Conservation (phyloP, 2,797 vertebrate genomes). For the Darevskia mixta region DNA sequence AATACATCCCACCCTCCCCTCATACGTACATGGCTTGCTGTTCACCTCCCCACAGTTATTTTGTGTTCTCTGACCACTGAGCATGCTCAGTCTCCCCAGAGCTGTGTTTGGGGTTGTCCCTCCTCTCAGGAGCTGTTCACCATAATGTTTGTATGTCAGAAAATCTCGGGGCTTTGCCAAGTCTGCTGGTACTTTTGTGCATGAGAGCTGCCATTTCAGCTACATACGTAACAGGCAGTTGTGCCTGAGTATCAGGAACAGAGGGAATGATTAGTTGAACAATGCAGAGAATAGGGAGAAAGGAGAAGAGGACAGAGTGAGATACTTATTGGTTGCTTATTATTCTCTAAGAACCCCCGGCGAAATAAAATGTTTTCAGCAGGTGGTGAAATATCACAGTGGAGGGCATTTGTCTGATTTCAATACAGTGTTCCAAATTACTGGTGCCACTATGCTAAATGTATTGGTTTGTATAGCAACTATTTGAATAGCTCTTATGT, state of each 20-base stretch:
- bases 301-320: not conserved
- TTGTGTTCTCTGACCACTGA: not conserved
- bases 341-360: not conserved
- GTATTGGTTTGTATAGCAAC: too few relatives aligned
- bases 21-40: not conserved
- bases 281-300: not conserved
- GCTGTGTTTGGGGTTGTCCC: not conserved
- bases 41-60: not conserved
- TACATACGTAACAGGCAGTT: not conserved
- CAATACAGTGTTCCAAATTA: too few relatives aligned
- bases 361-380: too few relatives aligned
- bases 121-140: not conserved
- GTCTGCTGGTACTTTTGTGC: not conserved
- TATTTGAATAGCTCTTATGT: not conserved
- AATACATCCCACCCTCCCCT: not conserved
- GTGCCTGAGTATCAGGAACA: too few relatives aligned
- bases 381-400: too few relatives aligned
- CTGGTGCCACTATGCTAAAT: too few relatives aligned
- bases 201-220: not conserved
- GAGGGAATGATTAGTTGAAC: not conserved
- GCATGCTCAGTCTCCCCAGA: not conserved
- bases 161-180: not conserved
- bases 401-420: too few relatives aligned
- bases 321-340: not conserved
- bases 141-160: not conserved